Evolutionary conservation across 2,888 invertebrate genomes (phyloP).

Genomic region (Dilophus febrilis): DNA sequence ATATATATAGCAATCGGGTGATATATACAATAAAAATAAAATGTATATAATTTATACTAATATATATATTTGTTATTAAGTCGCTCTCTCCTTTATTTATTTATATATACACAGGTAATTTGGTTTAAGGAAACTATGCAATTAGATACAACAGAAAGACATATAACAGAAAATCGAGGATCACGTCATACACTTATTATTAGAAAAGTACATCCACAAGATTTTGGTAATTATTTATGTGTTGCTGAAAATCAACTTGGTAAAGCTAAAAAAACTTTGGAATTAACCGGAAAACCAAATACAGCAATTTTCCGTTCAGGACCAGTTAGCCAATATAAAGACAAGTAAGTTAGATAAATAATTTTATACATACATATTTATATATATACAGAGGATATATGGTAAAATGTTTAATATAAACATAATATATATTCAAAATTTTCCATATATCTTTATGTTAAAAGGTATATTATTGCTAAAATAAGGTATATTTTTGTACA

Average conservation of each 20-base stretch:
- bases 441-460: too few species aligned
- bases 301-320: conserved; percentile 45
- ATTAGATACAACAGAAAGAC: conserved; percentile 45
- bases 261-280: conserved; percentile 43
- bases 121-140: conserved; percentile 53
- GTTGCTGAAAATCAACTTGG: conserved; percentile 51
- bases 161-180: conserved; percentile 48
- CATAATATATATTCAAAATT: too few species aligned
- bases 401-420: too few species aligned
- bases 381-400: neutral
- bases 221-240: conserved; percentile 55
- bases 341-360: conserved; percentile 20
- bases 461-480: too few species aligned
- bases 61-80: too few species aligned
- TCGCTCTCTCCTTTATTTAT: too few species aligned
- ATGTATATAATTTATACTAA: neutral
- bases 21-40: neutral
- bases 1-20: neutral
- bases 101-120: conserved; percentile 33
- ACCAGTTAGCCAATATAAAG: conserved; percentile 38
- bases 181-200: conserved; percentile 48
- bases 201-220: conserved; percentile 45
- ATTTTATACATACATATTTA: too few species aligned
- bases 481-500: too few species aligned
- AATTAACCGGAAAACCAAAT: conserved; percentile 49